Evolutionary conservation across 1,140 invertebrate species (phyloP).

Genomic region (Caerostris extrusa): DNA sequence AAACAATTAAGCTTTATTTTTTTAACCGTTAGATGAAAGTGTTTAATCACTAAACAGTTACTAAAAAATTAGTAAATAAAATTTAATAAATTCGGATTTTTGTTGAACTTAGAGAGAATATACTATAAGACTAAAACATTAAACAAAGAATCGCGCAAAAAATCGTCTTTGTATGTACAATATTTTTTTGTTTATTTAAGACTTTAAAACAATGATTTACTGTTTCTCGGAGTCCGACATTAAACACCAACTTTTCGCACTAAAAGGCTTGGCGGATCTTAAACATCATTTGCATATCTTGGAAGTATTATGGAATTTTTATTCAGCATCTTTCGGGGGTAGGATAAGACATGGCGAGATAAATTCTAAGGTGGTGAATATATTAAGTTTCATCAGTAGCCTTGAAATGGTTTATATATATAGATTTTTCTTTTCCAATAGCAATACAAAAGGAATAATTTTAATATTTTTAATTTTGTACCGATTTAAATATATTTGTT

Average conservation of each 20-base stretch:
- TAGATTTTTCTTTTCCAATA: neutral
- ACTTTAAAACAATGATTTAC: slow-evolving; percentile 71
- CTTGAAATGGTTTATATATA: neutral
- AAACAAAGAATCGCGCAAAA: neutral
- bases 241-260: slow-evolving; percentile 62
- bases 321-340: slow-evolving; percentile 61
- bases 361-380: slow-evolving; percentile 71
- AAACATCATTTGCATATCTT: slow-evolving; percentile 74
- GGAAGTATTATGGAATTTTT: slow-evolving; percentile 70
- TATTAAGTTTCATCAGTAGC: slow-evolving; percentile 60
- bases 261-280: slow-evolving; percentile 39
- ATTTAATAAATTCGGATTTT: neutral
- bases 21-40: too few relatives aligned
- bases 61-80: too few relatives aligned
- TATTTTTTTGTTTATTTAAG: slow-evolving; percentile 29
- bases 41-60: too few relatives aligned
- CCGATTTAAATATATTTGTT: neutral
- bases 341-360: slow-evolving; percentile 68
- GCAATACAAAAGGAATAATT: slow-evolving; percentile 37
- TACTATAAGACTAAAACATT: neutral
- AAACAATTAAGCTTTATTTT: too few relatives aligned
- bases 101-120: neutral
- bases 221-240: slow-evolving; percentile 62
- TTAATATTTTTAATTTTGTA: neutral
- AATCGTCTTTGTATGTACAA: neutral